Percentiles rank a stretch among this genome's conserved stretches.
phyloP scores from a whole-genome alignment of 2,888 invertebrate species.

The Drosophila diplacantha region DNA sequence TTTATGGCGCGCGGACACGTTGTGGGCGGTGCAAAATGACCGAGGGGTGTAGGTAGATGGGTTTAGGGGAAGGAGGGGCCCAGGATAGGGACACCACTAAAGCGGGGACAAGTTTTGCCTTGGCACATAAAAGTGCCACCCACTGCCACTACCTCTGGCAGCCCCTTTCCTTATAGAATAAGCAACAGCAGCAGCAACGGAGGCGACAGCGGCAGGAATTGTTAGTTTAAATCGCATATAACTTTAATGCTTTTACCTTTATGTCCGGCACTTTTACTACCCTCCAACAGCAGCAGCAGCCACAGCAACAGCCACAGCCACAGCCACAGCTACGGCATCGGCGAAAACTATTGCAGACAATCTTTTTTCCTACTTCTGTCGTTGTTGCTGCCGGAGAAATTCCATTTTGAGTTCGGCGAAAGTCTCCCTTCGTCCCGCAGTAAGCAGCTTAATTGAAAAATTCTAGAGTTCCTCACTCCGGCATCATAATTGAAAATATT shows the following conservation, averaged over 20 bases:
- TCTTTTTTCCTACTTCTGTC: slow-evolving; percentile 38
- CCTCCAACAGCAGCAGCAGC: slow-evolving; percentile 31
- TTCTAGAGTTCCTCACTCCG: slow-evolving; percentile 65
- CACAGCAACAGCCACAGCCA: slow-evolving; percentile 18
- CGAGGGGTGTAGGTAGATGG: neutral
- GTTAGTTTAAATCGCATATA: slow-evolving; percentile 69
- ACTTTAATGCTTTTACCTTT: slow-evolving; percentile 70
- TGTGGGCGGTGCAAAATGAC: slow-evolving; percentile 51
- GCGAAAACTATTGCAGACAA: slow-evolving; percentile 45
- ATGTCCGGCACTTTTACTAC: slow-evolving; percentile 69
- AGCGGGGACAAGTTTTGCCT: slow-evolving; percentile 68
- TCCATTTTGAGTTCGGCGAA: slow-evolving; percentile 50
- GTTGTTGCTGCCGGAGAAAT: slow-evolving; percentile 48
- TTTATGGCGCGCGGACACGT: slow-evolving; percentile 69
- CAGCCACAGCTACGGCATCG: slow-evolving; percentile 23
- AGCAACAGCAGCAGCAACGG: slow-evolving; percentile 26
- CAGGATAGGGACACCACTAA: slow-evolving; percentile 44
- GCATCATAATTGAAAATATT: slow-evolving; percentile 72
- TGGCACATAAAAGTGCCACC: slow-evolving; percentile 60
- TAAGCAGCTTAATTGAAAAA: slow-evolving; percentile 67
- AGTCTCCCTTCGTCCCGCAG: slow-evolving; percentile 30
- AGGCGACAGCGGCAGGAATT: slow-evolving; percentile 37
- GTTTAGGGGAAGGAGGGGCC: neutral
- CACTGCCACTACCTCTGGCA: neutral
- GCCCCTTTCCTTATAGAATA: slow-evolving; percentile 28